Conservation (phyloP, 2,797 vertebrate species). For the Columba guinea region DNA sequence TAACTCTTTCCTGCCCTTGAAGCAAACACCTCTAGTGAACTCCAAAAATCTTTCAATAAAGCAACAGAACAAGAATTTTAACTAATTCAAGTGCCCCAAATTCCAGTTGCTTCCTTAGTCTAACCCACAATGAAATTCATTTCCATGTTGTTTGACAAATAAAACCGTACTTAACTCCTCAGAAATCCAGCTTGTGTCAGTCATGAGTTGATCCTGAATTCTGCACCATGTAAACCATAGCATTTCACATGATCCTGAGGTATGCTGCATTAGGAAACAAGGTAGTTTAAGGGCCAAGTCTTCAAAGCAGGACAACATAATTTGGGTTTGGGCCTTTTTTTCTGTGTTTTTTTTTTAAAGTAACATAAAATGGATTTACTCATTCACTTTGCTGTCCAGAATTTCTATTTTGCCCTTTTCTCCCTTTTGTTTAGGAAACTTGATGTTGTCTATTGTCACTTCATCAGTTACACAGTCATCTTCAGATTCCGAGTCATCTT, state of each 20-base stretch:
- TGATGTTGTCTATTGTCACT: conserved; percentile 83
- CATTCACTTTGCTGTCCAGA: conserved; percentile 67
- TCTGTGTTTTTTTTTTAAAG: background rate
- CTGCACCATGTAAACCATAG: background rate
- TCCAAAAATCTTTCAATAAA: background rate
- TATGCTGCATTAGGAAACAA: background rate
- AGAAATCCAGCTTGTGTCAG: background rate
- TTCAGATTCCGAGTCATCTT: conserved; percentile 73
- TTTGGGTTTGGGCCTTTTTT: background rate
- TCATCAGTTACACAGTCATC: conserved; percentile 57
- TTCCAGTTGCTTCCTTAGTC: background rate
- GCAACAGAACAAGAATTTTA: background rate
- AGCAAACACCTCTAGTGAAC: background rate
- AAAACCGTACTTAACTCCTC: background rate
- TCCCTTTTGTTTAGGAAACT: conserved; percentile 77
- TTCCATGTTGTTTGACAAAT: background rate
- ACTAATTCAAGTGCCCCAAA: background rate
- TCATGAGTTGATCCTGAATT: background rate
- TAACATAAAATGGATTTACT: conserved; percentile 31
- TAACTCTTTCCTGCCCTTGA: background rate
- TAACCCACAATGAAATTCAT: background rate
- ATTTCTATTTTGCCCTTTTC: conserved; percentile 84
- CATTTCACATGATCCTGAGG: background rate
- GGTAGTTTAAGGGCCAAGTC: background rate
- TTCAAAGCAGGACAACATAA: background rate